Conservation (phyloP, 2,113 vertebrate genomes). For the Addax nasomaculatus region DNA sequence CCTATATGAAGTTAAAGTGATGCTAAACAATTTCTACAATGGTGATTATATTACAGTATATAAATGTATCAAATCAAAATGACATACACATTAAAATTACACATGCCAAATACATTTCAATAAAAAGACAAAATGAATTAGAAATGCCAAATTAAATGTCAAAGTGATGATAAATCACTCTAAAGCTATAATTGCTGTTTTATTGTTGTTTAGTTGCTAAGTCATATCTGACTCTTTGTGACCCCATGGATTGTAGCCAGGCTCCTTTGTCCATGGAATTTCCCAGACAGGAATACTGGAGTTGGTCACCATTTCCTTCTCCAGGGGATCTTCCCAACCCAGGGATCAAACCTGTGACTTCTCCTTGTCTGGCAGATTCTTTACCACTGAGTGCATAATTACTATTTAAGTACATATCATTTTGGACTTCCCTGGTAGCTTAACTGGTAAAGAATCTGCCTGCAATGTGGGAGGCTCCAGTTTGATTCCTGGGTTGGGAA, state of each 20-base stretch:
- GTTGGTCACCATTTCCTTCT: not conserved
- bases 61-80: not conserved
- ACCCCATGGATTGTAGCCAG: not conserved
- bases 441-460: not conserved
- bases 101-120: not conserved
- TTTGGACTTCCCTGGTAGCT: not conserved
- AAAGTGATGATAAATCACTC: not conserved
- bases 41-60: not conserved
- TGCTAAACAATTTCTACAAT: not conserved
- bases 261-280: not conserved
- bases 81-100: not conserved
- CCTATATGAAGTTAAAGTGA: not conserved
- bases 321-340: not conserved
- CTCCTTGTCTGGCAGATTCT: not conserved
- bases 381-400: not conserved
- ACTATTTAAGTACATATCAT: not conserved
- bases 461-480: not conserved
- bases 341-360: rapidly evolving
- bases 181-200: not conserved
- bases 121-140: not conserved
- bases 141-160: not conserved
- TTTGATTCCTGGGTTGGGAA: not conserved
- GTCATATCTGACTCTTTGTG: not conserved
- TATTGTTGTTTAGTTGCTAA: not conserved
- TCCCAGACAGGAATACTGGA: not conserved